These are phyloP conservation scores for Sclerurus mexicanus DNA, from an alignment of 2,113 vertebrate genomes.

Conservation along the genomic window DNA sequence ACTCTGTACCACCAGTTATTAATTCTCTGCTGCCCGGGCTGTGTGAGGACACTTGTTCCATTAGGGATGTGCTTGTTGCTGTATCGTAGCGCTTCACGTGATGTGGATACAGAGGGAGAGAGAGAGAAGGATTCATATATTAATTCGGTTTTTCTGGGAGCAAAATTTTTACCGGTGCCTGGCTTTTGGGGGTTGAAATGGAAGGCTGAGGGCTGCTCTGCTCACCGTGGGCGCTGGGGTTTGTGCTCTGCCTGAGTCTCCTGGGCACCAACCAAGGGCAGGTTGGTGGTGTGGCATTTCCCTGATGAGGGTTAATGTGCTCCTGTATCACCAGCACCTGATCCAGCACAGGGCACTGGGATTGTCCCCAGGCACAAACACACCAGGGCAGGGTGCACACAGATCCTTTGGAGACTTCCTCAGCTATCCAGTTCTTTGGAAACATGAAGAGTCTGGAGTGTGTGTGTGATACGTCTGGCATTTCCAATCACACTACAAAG, in stretches of 20 bases:
- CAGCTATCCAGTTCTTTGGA: neutral
- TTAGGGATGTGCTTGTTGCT: constrained; percentile 46
- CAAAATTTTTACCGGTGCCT: neutral
- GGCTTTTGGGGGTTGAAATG: neutral
- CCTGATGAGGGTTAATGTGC: rapidly evolving
- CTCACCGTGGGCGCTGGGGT: neutral
- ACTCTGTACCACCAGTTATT: constrained; percentile 65
- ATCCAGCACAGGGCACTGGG: rapidly evolving
- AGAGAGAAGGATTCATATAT: neutral
- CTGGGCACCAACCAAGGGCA: neutral
- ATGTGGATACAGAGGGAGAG: neutral
- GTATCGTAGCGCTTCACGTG: neutral
- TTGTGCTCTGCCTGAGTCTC: neutral
- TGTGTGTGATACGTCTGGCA: neutral
- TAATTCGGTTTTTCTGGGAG: neutral
- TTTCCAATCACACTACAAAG: neutral
- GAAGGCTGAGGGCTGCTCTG: neutral
- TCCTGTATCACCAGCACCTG: rapidly evolving
- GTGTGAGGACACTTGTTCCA: constrained; percentile 48
- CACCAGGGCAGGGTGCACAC: neutral
- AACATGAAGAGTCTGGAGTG: neutral
- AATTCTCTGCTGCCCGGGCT: constrained; percentile 69
- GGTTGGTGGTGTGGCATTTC: neutral
- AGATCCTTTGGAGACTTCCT: neutral
- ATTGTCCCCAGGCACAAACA: neutral